Evolutionary conservation across 2,888 invertebrate species (phyloP), one percentile per base, ranked within the genome.

Genomic region (Tineola bisselliella): DNA sequence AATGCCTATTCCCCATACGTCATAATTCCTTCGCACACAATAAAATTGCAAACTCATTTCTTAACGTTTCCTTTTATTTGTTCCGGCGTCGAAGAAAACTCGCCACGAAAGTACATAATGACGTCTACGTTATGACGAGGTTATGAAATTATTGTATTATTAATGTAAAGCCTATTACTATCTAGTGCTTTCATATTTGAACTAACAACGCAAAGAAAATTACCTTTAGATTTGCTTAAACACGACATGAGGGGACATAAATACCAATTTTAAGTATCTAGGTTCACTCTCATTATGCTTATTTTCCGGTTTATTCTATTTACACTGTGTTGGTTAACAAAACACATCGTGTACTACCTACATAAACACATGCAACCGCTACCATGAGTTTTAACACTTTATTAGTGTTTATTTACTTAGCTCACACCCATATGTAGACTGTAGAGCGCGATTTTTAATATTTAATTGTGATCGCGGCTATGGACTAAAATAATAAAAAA

Each of bases 21-120:
- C 84, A 86, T 86, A 86, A 86, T 86, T 84, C 84, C 78, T 84
- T 66, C 66, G 77, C 76, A 84, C 76, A 86, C 86, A 86, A 86
- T 82, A 75, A 81, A 86, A 84, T 83, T 82, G 84, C 83, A 74
- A 54, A 78, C 70, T 79, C 76, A 74, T 71, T 79, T 76, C 77
- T 81, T 81, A 75, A 76, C 77, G 76, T 77, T 75, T 71, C 48
- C 54, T 54, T 54, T 54, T 54, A 54, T 54, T 54, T 54, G 54
- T 54, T 70, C 72, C 65, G 58, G 31, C 57, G 33, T 38, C 18
- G 30, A 61, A 44, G 58, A 54, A 61, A 58, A 58, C 61, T 58
- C n/a, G 18, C 54, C 11, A 52, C 25, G 25, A 54, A 54, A 54
- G 54, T 54, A 25, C 11, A 52, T 54, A 54, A 54, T 54, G 54